Base-by-base conservation (phyloP, 2,797 vertebrate species). In the Phaenicophaeus curvirostris region DNA sequence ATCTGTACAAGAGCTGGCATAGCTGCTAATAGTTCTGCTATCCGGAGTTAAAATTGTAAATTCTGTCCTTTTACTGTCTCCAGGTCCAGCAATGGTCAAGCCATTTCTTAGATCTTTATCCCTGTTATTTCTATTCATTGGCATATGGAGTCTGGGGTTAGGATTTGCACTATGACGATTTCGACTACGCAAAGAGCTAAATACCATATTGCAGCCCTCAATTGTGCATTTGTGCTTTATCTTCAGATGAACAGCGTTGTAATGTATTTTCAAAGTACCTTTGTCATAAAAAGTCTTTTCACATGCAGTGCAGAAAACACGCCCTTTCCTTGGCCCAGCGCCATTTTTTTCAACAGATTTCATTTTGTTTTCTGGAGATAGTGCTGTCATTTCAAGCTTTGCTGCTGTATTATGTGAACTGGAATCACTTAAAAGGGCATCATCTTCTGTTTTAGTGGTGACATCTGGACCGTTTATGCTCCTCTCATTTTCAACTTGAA, bases 221-320 rank as follows among this genome's bases (percentile, higher is more conserved):
- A 99, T 99, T 39, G 99, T 99, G 95, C 99, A 99, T 90, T 99
- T 99, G 93, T 99, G 99, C 94, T 99, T 99, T 96, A 99, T 99
- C 98, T 99, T 99, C 65, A 99, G 98, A 96, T 99, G 99, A 62
- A 99, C 99, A 10, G 99, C 99, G 7, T 99, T 99, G 94, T 99
- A 99, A 97, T 99, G 99, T 92, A 99, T 99, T 97, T 99, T 99
- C 87, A 99, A 98, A 4, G 99, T 99, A 80, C 99, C 99, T 97
- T 99, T 99, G 95, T 99, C 99, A 2, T 99, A 99, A 97, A 99
- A 99, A 1, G 99, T 99, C 97, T 99, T 99, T 96, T 99, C 99
- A 9, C 99, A 99, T 2, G 99, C 99, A 0, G 98, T 99, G 95
- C 99, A 99, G 97, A 98, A 99, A 27, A 99, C 99, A 6, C 99